A percentile compares a stretch with the other conserved stretches of the same genome.
phyloP scores from a whole-genome alignment of 1,140 invertebrate genomes.

The Hestina assimilis region DNA sequence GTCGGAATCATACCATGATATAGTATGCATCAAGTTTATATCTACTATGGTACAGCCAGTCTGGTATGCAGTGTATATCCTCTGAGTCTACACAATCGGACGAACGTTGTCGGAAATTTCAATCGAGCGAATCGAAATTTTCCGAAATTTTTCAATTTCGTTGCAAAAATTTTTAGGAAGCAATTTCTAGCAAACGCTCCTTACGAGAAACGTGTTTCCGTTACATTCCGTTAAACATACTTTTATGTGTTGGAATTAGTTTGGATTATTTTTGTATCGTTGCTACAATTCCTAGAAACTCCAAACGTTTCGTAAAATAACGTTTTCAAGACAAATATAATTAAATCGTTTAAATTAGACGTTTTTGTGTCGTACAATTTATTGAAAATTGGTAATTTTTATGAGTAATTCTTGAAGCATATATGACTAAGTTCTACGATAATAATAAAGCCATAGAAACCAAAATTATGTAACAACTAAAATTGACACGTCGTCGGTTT shows the following conservation, averaged over 20 bases:
- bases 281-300: no score
- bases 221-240: no score
- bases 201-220: background rate
- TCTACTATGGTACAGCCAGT: background rate
- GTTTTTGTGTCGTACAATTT: background rate
- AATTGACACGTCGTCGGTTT: no score
- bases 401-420: no score
- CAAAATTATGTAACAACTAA: no score
- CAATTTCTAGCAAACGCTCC: background rate
- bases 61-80: background rate
- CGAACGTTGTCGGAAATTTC: conserved; percentile 1
- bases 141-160: conserved; percentile 1
- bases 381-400: no score
- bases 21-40: background rate
- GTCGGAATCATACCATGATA: background rate
- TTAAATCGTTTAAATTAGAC: no score
- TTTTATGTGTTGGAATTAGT: background rate
- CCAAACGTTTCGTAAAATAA: no score
- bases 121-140: conserved; percentile 3
- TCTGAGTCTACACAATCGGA: background rate
- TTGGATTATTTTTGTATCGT: background rate
- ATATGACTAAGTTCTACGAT: no score
- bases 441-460: no score
- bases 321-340: no score
- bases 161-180: conserved; percentile 1